A percentile compares a stretch with the other conserved stretches of the same genome.
Evolutionary conservation across 2,888 invertebrate species (phyloP).

Genomic region (Tachystola acroxantha): DNA sequence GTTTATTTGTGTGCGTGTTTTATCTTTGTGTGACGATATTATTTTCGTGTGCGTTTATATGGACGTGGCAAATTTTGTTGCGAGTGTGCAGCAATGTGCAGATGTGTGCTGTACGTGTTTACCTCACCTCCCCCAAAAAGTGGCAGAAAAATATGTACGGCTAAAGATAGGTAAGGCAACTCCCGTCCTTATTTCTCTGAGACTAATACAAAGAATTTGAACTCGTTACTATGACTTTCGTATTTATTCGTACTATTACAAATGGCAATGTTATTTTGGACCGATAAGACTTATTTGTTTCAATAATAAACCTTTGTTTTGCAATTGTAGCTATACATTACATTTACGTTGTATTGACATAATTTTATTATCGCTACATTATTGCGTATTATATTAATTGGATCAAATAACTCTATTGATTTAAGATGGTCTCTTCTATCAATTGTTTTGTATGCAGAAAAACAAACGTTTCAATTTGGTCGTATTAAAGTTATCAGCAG

Average conservation of each 20-base stretch:
- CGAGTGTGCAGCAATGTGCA: no score
- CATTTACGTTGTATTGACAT: background rate
- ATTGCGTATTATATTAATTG: background rate
- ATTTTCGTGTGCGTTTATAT: no score
- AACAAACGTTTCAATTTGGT: conserved; percentile 19
- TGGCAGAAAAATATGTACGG: no score
- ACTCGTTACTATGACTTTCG: conserved; percentile 6
- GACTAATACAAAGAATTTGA: conserved; percentile 43
- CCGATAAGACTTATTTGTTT: conserved; percentile 1
- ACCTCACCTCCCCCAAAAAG: no score
- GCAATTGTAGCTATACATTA: background rate
- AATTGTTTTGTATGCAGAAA: conserved; percentile 14
- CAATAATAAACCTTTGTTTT: conserved; percentile 6
- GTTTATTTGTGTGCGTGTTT: no score
- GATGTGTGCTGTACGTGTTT: no score
- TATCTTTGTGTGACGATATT: no score
- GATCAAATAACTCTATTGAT: conserved; percentile 1
- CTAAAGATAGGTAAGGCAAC: no score
- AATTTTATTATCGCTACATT: background rate
- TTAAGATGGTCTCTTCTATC: background rate
- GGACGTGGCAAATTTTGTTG: no score
- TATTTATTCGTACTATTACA: background rate
- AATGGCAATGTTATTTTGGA: background rate
- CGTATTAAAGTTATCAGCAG: no score
- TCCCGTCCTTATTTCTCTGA: no score